phyloP scores from a whole-genome alignment of 1,140 invertebrate genomes.

The Camponotus floridanus region DNA sequence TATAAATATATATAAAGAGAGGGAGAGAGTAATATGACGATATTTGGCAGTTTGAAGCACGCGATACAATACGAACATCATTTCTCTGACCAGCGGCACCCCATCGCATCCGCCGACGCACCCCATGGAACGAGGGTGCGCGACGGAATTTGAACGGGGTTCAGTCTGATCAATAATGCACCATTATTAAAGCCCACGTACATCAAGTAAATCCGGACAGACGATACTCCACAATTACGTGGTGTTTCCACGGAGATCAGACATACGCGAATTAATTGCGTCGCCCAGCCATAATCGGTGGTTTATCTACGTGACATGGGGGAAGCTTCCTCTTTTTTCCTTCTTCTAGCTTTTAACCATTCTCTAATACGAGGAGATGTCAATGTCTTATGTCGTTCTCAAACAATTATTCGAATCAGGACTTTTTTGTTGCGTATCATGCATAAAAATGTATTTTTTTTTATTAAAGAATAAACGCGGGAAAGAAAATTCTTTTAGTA shows the following conservation, averaged over 20 bases:
- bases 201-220: constrained; percentile 74
- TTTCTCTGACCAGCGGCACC: constrained; percentile 75
- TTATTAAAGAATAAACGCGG: no score
- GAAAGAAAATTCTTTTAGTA: no score
- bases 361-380: neutral
- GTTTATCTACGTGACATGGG: constrained; percentile 10
- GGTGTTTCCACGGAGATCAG: constrained; percentile 76
- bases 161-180: constrained; percentile 82
- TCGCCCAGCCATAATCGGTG: constrained; percentile 43
- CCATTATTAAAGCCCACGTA: constrained; percentile 80
- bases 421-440: neutral
- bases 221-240: constrained; percentile 76
- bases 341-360: neutral
- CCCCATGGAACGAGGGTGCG: constrained; percentile 69
- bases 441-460: no score
- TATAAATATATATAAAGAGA: no score
- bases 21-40: neutral
- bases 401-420: neutral
- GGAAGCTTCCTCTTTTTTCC: constrained; percentile 1
- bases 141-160: constrained; percentile 80
- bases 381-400: neutral
- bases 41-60: constrained; percentile 35
- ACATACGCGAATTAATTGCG: constrained; percentile 75
- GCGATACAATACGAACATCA: constrained; percentile 52
- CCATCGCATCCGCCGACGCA: constrained; percentile 58